Percentiles rank a stretch among this genome's conserved stretches.
These are phyloP conservation scores for Scaptomyza polygonia DNA, from an alignment of 2,888 invertebrate species.

Conservation along the genomic window DNA sequence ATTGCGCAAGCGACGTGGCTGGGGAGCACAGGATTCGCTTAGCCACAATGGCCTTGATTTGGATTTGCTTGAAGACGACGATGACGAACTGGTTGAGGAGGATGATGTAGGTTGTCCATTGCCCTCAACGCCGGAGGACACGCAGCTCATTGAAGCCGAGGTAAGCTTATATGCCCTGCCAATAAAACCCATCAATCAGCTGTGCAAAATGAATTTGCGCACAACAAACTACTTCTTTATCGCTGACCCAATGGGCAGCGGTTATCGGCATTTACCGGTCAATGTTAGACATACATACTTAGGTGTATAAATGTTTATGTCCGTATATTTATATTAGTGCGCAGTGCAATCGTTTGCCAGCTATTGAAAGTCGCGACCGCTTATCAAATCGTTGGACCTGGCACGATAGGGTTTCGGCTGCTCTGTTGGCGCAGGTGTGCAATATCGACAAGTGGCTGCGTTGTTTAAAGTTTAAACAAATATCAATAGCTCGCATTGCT, in stretches of 20 bases:
- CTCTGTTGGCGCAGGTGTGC: conserved; percentile 20
- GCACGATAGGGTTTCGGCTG: conserved; percentile 7
- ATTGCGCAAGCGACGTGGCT: conserved; percentile 82
- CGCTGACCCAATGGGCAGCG: conserved; percentile 44
- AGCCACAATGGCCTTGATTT: conserved; percentile 76
- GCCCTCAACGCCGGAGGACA: conserved; percentile 94
- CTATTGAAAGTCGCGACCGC: conserved; percentile 39
- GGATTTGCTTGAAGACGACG: conserved; percentile 82
- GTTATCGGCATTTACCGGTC: conserved; percentile 39
- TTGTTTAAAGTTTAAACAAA: conserved; percentile 2
- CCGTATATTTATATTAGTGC: not conserved
- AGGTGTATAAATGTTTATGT: not conserved
- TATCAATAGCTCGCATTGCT: conserved; percentile 30
- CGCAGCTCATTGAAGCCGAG: conserved; percentile 92
- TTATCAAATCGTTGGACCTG: conserved; percentile 32
- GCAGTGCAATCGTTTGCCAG: conserved; percentile 17
- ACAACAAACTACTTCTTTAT: conserved; percentile 30
- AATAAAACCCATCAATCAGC: not conserved
- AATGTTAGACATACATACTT: not conserved
- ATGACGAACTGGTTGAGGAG: conserved; percentile 85
- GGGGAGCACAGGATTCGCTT: conserved; percentile 82
- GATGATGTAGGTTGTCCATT: conserved; percentile 93
- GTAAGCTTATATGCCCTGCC: conserved; percentile 79
- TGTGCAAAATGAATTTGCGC: conserved; percentile 32
- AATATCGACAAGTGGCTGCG: conserved; percentile 1